Percentiles rank a stretch among this genome's conserved stretches.
phyloP scores from a whole-genome alignment of 2,888 invertebrate species.

The Philonicus albiceps region DNA sequence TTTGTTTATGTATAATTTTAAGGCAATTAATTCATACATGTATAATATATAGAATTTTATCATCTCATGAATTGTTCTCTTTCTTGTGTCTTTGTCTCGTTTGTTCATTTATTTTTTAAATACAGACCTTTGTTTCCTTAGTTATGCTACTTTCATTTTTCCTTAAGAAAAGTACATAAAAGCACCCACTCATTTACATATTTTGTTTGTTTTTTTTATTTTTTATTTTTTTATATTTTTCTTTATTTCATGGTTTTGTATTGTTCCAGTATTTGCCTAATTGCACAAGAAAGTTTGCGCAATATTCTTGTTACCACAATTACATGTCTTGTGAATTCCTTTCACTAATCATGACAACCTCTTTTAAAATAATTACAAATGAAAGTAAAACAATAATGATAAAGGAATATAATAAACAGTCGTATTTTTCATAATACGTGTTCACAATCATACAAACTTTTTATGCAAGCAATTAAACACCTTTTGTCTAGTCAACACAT shows the following conservation, averaged over 20 bases:
- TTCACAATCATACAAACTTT: not conserved
- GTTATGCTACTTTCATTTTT: conserved; percentile 25
- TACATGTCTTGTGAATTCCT: not conserved
- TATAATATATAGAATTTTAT: conserved; percentile 49
- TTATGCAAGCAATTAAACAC: not conserved
- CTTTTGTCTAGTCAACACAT: not conserved
- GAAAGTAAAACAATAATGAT: not conserved
- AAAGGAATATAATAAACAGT: not conserved
- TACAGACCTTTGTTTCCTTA: conserved; percentile 36
- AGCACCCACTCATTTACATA: conserved; percentile 48
- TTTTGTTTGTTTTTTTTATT: conserved; percentile 35
- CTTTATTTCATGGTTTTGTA: conserved; percentile 16
- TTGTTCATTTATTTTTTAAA: not conserved
- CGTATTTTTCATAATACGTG: not conserved
- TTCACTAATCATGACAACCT: not conserved
- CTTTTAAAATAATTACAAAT: not conserved
- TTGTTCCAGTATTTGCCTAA: not conserved
- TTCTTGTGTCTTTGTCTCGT: not conserved
- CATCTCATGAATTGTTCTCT: conserved; percentile 40
- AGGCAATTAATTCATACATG: conserved; percentile 52
- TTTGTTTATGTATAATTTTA: conserved; percentile 48
- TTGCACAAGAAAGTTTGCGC: not conserved
- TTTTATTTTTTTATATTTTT: too few species aligned
- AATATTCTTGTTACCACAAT: not conserved
- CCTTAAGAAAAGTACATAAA: conserved; percentile 43